Percentiles rank a stretch among this genome's conserved stretches.
phyloP scores from a whole-genome alignment of 2,888 invertebrate species.

The Entomobrya proxima region DNA sequence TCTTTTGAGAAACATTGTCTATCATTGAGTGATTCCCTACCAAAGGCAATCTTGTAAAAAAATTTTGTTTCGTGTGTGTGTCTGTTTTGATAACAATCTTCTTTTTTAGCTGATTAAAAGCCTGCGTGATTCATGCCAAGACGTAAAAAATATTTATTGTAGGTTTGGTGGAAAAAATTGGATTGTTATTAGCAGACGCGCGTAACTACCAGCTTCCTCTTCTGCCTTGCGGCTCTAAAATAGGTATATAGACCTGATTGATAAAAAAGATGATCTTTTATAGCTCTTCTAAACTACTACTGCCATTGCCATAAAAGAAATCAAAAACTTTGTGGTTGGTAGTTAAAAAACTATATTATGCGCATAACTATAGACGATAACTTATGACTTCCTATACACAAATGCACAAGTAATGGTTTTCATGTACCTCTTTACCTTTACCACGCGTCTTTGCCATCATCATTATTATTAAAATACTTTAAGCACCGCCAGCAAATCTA shows the following conservation, averaged over 20 bases:
- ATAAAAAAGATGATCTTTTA: slow-evolving; percentile 1
- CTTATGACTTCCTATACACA: slow-evolving; percentile 4
- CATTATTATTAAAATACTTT: slow-evolving; percentile 1
- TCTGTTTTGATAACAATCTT: neutral
- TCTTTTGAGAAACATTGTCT: too few relatives aligned
- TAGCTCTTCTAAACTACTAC: neutral
- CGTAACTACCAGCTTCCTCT: neutral
- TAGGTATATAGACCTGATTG: neutral
- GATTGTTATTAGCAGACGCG: neutral
- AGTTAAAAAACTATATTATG: too few relatives aligned
- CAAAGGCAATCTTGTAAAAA: neutral
- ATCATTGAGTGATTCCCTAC: neutral
- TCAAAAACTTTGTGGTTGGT: neutral
- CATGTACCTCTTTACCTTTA: neutral
- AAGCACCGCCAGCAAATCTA: too few relatives aligned
- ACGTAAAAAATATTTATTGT: neutral
- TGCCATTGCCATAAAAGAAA: neutral
- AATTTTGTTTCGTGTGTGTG: neutral
- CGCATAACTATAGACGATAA: neutral
- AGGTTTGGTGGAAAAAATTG: slow-evolving; percentile 6
- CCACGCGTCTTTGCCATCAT: neutral
- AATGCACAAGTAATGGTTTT: too few relatives aligned
- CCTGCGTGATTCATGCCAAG: slow-evolving; percentile 11
- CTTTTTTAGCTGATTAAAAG: neutral
- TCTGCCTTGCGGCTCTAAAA: neutral